These are phyloP conservation scores for Anthopleura xanthogrammica DNA, from an alignment of 92 coral and sea anemone species.

Conservation along the genomic window DNA sequence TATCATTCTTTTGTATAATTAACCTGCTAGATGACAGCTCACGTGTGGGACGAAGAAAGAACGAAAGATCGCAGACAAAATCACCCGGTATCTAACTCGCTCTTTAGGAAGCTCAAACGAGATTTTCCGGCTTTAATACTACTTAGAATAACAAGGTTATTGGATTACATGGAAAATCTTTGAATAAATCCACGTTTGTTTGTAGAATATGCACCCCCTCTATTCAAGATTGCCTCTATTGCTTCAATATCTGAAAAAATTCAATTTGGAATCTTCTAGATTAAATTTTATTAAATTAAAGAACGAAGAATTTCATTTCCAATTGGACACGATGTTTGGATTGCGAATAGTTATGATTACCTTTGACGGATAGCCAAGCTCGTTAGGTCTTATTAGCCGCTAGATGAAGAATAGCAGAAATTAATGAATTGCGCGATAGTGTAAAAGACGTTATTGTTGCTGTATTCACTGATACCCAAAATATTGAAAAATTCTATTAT, in stretches of 20 bases:
- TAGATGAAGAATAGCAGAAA: neutral
- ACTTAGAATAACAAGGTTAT: neutral
- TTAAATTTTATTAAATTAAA: neutral
- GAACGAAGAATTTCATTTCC: neutral
- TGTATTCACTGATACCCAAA: neutral
- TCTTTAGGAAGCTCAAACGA: neutral
- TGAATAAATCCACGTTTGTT: neutral
- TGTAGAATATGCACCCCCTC: neutral
- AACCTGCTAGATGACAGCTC: neutral
- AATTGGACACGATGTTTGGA: neutral
- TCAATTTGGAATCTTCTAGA: neutral
- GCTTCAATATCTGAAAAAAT: neutral
- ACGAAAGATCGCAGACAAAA: neutral
- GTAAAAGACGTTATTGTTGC: neutral
- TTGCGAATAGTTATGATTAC: neutral
- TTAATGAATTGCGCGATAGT: neutral
- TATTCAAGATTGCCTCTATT: neutral
- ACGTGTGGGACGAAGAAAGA: neutral
- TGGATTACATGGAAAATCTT: neutral
- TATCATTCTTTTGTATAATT: conserved; percentile 1
- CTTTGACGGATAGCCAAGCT: neutral
- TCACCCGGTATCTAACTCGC: neutral
- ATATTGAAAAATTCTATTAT: neutral
- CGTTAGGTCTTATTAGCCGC: neutral
- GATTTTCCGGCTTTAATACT: neutral